phyloP scores from a whole-genome alignment of 1,140 invertebrate genomes.

The Drosophila tsacasi region DNA sequence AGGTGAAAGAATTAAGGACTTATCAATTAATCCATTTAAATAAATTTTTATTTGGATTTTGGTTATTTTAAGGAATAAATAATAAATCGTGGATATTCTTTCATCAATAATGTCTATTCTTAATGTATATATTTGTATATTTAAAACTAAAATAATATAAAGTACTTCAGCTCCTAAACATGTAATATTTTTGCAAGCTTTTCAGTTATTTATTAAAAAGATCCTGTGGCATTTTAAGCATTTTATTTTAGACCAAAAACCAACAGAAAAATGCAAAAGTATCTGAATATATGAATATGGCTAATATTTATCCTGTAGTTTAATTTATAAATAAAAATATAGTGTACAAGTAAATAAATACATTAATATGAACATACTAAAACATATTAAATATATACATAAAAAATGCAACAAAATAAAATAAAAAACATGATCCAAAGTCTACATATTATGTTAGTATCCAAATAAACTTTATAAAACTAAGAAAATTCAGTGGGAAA shows the following conservation, averaged over 20 bases:
- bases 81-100: background rate
- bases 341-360: too few relatives aligned
- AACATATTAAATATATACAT: background rate
- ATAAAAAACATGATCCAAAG: background rate
- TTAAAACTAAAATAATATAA: background rate
- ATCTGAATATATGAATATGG: too few relatives aligned
- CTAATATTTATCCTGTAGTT: too few relatives aligned
- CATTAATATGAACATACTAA: too few relatives aligned
- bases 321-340: too few relatives aligned
- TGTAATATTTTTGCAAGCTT: background rate
- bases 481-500: background rate
- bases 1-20: rapidly evolving
- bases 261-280: too few relatives aligned
- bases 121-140: background rate
- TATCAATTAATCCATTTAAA: background rate
- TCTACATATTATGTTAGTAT: background rate
- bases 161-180: background rate
- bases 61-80: background rate
- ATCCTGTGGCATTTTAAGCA: background rate
- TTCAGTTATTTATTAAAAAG: background rate
- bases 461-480: background rate
- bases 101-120: background rate
- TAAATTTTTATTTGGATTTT: too few relatives aligned
- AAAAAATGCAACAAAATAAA: background rate
- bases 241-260: too few relatives aligned